phyloP scores from a whole-genome alignment of 1,140 invertebrate genomes.

The Mactra quadrangularis region DNA sequence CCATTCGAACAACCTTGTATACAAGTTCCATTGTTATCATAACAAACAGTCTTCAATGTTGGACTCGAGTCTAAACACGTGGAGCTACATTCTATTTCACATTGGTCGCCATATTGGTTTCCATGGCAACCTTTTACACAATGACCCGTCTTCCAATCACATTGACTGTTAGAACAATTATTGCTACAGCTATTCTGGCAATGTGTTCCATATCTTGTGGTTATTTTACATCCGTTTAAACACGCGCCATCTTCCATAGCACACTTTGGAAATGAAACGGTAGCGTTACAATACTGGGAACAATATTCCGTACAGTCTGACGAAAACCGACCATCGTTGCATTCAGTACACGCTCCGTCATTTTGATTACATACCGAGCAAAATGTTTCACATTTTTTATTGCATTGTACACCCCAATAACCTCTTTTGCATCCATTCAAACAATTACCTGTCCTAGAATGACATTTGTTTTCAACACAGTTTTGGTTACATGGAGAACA shows the following conservation, averaged over 20 bases:
- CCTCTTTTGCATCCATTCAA: neutral
- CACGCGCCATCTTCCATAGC: neutral
- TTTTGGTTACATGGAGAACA: neutral
- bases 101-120: neutral
- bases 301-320: neutral
- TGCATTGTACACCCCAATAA: conserved; percentile 14
- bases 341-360: neutral
- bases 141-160: neutral
- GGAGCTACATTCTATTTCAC: neutral
- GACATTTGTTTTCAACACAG: neutral
- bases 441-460: conserved; percentile 7
- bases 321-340: neutral
- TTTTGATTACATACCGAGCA: conserved; percentile 7
- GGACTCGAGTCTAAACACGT: neutral
- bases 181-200: neutral
- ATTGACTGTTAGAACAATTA: neutral
- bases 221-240: neutral
- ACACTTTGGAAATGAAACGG: neutral
- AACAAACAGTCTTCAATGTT: neutral
- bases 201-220: neutral
- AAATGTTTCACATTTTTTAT: neutral
- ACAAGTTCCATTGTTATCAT: conserved; percentile 4
- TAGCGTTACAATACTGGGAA: neutral
- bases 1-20: conserved; percentile 1
- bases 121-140: conserved; percentile 10